phyloP scores from a whole-genome alignment of 1,140 invertebrate genomes.

The Drosophila melanogaster region Release_6_plus_ISO1_MT NT_033777.3:23803001-23803500 shows the following conservation, averaged over 20 bases:
- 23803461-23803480: conserved; percentile 44
- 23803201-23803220: conserved; percentile 26
- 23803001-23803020: conserved; percentile 31
- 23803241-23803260: conserved; percentile 36
- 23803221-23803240: conserved; percentile 42
- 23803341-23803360: conserved; percentile 33
- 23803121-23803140: conserved; percentile 53
- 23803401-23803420: conserved; percentile 37
- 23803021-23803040: neutral
- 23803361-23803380: conserved; percentile 46
- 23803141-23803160: conserved; percentile 36
- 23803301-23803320: conserved; percentile 51
- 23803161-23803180: conserved; percentile 19
- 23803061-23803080: conserved; percentile 56
- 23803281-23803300: conserved; percentile 31
- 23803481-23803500: conserved; percentile 55
- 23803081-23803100: conserved; percentile 60
- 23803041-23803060: conserved; percentile 70
- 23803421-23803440: conserved; percentile 47
- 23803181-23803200: conserved; percentile 3
- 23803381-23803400: conserved; percentile 6
- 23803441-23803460: conserved; percentile 46
- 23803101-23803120: conserved; percentile 17
- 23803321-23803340: conserved; percentile 58
- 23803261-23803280: conserved; percentile 35